Percentiles rank a stretch among this genome's conserved stretches.
Evolutionary conservation across 2,113 vertebrate species (phyloP).

Genomic region (Lichenostomus cassidix): DNA sequence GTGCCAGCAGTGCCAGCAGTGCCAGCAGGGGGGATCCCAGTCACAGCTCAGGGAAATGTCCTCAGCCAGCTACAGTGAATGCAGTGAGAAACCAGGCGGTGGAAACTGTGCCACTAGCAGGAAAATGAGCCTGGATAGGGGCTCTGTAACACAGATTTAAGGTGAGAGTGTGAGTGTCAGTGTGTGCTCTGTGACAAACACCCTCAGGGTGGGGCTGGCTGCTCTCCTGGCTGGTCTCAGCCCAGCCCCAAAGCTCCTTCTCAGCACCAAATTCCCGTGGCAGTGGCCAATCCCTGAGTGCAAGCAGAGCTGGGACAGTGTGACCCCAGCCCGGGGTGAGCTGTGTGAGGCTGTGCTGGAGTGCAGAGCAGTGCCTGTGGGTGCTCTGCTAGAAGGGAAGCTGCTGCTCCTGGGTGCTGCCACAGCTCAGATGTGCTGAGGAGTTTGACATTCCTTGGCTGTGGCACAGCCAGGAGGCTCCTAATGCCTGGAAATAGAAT

Average conservation of each 20-base stretch:
- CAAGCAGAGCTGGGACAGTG: background rate
- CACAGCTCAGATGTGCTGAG: background rate
- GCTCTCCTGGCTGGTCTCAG: background rate
- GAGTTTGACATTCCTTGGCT: background rate
- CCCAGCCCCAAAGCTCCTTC: background rate
- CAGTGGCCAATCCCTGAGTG: background rate
- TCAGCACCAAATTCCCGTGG: rapidly evolving
- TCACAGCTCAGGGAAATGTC: rapidly evolving
- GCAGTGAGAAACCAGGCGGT: rapidly evolving
- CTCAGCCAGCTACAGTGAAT: rapidly evolving
- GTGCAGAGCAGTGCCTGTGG: background rate
- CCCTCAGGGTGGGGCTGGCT: background rate
- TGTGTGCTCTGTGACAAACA: background rate
- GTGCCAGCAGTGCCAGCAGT: rapidly evolving
- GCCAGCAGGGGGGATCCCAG: rapidly evolving
- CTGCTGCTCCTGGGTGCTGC: background rate
- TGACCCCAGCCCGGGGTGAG: background rate
- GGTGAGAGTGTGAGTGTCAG: background rate
- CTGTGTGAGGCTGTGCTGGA: background rate
- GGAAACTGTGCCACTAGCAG: background rate
- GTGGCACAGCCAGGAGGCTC: background rate
- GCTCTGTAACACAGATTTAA: background rate
- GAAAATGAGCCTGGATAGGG: background rate
- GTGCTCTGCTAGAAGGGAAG: background rate
- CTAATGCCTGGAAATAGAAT: background rate